Percentiles rank a stretch among this genome's conserved stretches.
Evolutionary conservation across 2,888 invertebrate species (phyloP).

Genomic region (Doris montereyensis): DNA sequence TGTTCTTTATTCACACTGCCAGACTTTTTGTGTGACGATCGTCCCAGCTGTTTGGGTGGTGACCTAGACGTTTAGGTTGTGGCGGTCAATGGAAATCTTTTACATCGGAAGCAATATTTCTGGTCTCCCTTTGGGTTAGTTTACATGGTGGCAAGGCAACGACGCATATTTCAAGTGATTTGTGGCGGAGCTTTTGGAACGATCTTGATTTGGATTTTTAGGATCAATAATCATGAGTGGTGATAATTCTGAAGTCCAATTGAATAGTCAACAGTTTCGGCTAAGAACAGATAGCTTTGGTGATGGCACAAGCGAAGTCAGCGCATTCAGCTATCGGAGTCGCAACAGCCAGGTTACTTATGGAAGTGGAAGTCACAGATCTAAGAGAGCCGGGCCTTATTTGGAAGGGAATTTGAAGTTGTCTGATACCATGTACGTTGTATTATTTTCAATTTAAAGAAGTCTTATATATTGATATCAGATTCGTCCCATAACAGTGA

Average conservation of each 20-base stretch:
- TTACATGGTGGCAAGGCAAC: slow-evolving; percentile 52
- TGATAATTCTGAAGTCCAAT: neutral
- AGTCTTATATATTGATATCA: no score
- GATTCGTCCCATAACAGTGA: no score
- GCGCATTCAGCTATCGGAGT: slow-evolving; percentile 28
- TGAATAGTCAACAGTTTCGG: slow-evolving; percentile 9
- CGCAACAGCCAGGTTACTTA: slow-evolving; percentile 17
- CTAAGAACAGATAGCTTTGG: slow-evolving; percentile 32
- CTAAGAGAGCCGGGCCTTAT: slow-evolving; percentile 45
- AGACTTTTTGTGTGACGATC: no score
- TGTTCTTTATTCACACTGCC: no score
- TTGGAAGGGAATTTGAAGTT: slow-evolving; percentile 52
- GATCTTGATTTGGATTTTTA: neutral
- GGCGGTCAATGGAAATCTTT: no score
- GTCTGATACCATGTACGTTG: slow-evolving; percentile 49
- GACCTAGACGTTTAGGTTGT: no score
- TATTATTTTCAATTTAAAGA: no score
- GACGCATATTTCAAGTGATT: slow-evolving; percentile 1
- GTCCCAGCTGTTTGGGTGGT: no score
- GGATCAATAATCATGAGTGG: slow-evolving; percentile 27
- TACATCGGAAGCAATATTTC: no score
- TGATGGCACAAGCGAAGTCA: slow-evolving; percentile 35
- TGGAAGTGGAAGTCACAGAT: neutral
- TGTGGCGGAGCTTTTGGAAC: neutral
- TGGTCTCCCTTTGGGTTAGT: no score